phyloP scores from a whole-genome alignment of 2,888 invertebrate species.

The Phaonia tiefii region DNA sequence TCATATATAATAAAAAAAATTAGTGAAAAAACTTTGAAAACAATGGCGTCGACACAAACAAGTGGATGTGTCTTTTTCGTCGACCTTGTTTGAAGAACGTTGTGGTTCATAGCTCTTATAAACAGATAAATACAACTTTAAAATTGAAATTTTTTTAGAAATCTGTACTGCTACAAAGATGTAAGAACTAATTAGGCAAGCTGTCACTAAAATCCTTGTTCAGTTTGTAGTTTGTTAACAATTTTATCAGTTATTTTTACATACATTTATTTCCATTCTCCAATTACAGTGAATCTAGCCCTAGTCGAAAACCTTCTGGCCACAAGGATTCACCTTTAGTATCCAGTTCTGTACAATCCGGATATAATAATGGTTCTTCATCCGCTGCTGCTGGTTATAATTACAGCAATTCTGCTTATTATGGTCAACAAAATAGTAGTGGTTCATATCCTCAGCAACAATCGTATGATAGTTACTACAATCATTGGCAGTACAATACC shows the following conservation, averaged over 20 bases:
- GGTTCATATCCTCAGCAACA: conserved; percentile 76
- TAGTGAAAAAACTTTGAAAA: too few species aligned
- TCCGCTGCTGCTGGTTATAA: conserved; percentile 76
- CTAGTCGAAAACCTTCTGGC: conserved; percentile 79
- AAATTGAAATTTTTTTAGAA: too few species aligned
- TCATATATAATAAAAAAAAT: too few species aligned
- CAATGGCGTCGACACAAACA: too few species aligned
- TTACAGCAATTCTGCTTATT: conserved; percentile 75
- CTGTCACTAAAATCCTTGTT: background rate
- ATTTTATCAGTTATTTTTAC: conserved; percentile 25
- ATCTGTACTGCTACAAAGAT: too few species aligned
- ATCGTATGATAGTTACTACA: conserved; percentile 83
- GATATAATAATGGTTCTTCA: conserved; percentile 76
- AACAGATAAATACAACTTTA: too few species aligned
- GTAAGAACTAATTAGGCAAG: too few species aligned
- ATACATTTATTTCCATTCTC: too few species aligned
- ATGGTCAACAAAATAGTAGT: conserved; percentile 73
- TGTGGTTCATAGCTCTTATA: too few species aligned
- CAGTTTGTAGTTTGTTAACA: background rate
- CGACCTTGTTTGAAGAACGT: too few species aligned
- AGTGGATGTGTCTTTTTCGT: too few species aligned
- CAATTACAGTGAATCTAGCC: conserved; percentile 77
- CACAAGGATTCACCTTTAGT: conserved; percentile 73
- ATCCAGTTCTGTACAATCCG: conserved; percentile 66
- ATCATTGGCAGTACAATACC: conserved; percentile 84